Evolutionary conservation across 2,888 invertebrate species (phyloP).

Genomic region (Tenthredo mesomela): DNA sequence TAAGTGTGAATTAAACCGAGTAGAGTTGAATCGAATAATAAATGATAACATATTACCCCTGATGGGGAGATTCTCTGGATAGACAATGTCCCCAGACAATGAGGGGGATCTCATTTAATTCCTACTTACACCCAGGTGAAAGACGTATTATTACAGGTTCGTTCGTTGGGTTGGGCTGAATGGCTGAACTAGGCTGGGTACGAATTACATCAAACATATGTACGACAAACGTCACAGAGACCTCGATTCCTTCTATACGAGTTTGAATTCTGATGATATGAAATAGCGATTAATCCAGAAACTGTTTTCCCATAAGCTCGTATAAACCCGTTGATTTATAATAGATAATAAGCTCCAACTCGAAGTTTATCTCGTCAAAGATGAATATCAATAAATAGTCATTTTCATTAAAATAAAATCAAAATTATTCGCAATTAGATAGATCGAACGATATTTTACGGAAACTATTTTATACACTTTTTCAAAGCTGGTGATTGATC

Average conservation of each 20-base stretch:
- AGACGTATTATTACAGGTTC: conserved; percentile 16
- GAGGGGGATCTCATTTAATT: conserved; percentile 39
- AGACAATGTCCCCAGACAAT: conserved; percentile 51
- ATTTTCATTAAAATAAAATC: not conserved
- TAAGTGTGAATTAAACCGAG: conserved; percentile 15
- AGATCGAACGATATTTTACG: not conserved
- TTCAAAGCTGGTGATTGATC: too few relatives aligned
- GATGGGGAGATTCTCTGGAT: conserved; percentile 14
- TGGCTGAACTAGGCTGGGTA: not conserved
- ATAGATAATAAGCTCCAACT: not conserved
- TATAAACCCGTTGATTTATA: not conserved
- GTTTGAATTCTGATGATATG: conserved; percentile 1
- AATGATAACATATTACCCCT: conserved; percentile 41
- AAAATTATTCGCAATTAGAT: not conserved
- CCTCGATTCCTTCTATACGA: not conserved
- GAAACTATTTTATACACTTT: not conserved
- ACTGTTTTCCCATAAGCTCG: not conserved
- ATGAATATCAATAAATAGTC: not conserved
- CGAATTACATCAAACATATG: not conserved
- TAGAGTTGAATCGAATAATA: conserved; percentile 46
- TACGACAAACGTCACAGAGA: not conserved
- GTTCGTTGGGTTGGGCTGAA: not conserved
- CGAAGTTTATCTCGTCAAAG: not conserved
- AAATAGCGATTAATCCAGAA: not conserved
- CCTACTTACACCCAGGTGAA: conserved; percentile 40